Base-by-base conservation (phyloP, 2,113 vertebrate species). In the Aegotheles bennettii region DNA sequence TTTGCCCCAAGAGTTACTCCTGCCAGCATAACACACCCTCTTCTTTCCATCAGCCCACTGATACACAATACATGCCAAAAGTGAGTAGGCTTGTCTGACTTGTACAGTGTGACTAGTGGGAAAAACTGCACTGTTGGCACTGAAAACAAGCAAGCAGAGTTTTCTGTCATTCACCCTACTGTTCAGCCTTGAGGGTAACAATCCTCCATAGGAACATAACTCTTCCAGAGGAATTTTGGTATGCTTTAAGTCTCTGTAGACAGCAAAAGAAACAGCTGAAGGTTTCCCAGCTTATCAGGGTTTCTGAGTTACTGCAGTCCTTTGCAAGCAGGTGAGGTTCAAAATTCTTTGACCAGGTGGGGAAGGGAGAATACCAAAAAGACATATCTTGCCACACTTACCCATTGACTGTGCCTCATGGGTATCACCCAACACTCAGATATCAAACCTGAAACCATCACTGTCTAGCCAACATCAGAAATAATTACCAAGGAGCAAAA, bases 361-460 rank as follows among this genome's bases (percentile, higher is more conserved):
- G 12, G 28, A 60, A 42, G 1, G 6, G 16, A 76, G 16, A 7
- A 15, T 16, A 43, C 6, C 53, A 79, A 31, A 43, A 73, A 43
- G 16, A 14, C 0, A 1, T 2, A 40, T 6, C 19, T 38, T 23
- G 10, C 26, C n/a, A n/a, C n/a, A n/a, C n/a, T n/a, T n/a, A n/a
- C 28, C 53, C 40, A 45, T 0, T 15, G 9, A 40, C 53, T 33
- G 4, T 1, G 53, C 17, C 24, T 51, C 28, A 13, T 7, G 14
- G 10, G 7, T 16, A 29, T 4, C 24, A n/a, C 4, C 28, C 25
- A 67, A 8, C 4, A 51, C 11, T 54, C 18, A 6, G 29, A 13
- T 26, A 76, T 0, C 3, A 2, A 64, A 12, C 64, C 28, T 43
- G 33, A 48, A 57, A 42, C 43, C 31, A 76, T 13, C 28, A 51